Evolutionary conservation across 2,888 invertebrate species (phyloP), one percentile per base, ranked within the genome.

Genomic region (Pediacus dermestoides): DNA sequence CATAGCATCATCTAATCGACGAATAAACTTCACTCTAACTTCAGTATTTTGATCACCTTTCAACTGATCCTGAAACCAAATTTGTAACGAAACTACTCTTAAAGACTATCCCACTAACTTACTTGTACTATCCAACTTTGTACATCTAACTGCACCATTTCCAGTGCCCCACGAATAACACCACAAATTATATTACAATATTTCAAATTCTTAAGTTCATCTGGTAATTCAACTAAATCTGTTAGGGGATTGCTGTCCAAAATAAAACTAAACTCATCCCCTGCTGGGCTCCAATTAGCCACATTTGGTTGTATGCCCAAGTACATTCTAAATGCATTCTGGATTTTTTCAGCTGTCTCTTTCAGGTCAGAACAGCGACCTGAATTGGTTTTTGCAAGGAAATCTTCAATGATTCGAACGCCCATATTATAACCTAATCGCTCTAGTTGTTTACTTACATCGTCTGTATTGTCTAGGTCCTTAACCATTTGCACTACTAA

Each of bases 361-460:
- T 92, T 81, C 73, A 99, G 86, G 70, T 99, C 97, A 61, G 90
- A 76, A 66, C 99, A 99, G 26, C 95, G 77, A 0, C 86, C 87
- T 2, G 89, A 85, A 34, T 85, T 84, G 11, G 89, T 94, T 53
- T 94, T 80, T 1, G 97, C 94, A 6, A 99, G 73, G 60, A 94
- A 99, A 66, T 99, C 99, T 73, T 99, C 99, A 44, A 99, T 95
- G 22, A 99, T 72, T 27, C 99, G 78, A 34, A 97, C 86, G 7
- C 99, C 99, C 81, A 99, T 99, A 64, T 97, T 99, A 67, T 97
- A 99, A 2, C 99, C 99, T 71, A 93, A 85, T 62, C 91, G 74
- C 61, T 95, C 94, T 42, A 96, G 71, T 62, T 99, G 96, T 61
- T 94, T 93, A 67, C 96, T 99, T 0, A 99, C 96, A 73, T 97